Base-by-base conservation (phyloP, 2,888 invertebrate species). In the Drosophila paramelanica region DNA sequence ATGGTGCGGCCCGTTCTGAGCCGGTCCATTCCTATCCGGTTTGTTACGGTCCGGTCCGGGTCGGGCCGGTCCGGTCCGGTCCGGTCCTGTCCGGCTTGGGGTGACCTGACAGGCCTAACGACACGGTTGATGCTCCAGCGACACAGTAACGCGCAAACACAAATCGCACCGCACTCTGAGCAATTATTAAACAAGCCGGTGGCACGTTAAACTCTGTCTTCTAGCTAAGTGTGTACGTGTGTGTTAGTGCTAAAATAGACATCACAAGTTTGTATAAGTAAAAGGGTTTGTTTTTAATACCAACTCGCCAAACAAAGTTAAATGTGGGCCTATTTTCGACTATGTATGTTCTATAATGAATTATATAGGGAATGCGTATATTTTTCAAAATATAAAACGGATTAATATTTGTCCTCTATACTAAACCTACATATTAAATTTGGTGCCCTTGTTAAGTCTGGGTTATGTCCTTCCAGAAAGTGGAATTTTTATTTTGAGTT, bases 181-280 rank as follows among this genome's bases (percentile, higher is more conserved):
- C 88, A 83, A 83, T 83, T 83, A 85, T 85, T 85, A 86, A 86
- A 77, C 88, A 74, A 88, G 83, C 80, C 76, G 83, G 83, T 86
- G 73, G 80, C 80, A 88, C 83, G 86, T 85, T 85, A 88, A 85
- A 85, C 79, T 82, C 77, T 82, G 81, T 85, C 86, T 88, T 81
- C 85, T 79, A 67, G 47, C 65, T 56, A 47, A 47, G 23, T 55
- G 58, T 52, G 50, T 7, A 52, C 55, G 45, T 47, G 61, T 55
- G 36, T 57, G 46, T 36, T 50, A 51, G 67, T 77, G 70, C 67
- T 76, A 71, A 78, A 76, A 83, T 83, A 78, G 73, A 81, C 88
- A 88, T 85, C 80, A 80, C 86, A 85, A 88, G 85, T 84, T 84
- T 84, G 85, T 77, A 84, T 87, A 84, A 79, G 82, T 70, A 71